Percentiles rank a stretch among this genome's conserved stretches.
phyloP scores from a whole-genome alignment of 2,888 invertebrate species.

The Bibio marci region DNA sequence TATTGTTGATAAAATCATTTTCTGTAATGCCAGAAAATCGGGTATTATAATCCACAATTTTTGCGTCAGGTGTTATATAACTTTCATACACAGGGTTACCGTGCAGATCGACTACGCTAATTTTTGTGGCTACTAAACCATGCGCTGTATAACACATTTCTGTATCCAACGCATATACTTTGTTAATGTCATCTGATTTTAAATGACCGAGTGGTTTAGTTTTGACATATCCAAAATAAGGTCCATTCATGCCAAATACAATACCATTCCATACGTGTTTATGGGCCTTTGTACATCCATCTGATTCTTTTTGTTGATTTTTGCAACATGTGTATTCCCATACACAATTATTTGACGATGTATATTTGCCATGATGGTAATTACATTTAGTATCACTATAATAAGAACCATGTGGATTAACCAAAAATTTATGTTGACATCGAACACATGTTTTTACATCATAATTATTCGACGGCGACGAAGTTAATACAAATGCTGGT shows the following conservation, averaged over 20 bases:
- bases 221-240: constrained; percentile 46
- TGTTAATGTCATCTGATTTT: constrained; percentile 30
- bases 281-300: constrained; percentile 46
- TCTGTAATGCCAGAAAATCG: constrained; percentile 83
- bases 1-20: constrained; percentile 33
- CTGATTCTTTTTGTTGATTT: constrained; percentile 21
- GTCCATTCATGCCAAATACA: constrained; percentile 52
- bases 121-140: constrained; percentile 74
- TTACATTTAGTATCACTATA: no score
- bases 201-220: constrained; percentile 32
- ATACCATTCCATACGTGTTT: constrained; percentile 67
- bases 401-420: no score
- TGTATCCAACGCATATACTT: constrained; percentile 77
- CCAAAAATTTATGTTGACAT: no score
- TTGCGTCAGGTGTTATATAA: constrained; percentile 62
- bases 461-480: no score
- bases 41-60: constrained; percentile 87
- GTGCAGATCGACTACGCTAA: constrained; percentile 64
- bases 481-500: no score
- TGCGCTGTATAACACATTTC: constrained; percentile 90
- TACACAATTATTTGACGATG: no score
- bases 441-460: no score
- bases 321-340: constrained; percentile 45
- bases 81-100: constrained; percentile 66
- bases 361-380: no score